Evolutionary conservation across 2,113 vertebrate species (phyloP), one percentile per base, ranked within the genome.

Genomic region (Eulemur macaco): DNA sequence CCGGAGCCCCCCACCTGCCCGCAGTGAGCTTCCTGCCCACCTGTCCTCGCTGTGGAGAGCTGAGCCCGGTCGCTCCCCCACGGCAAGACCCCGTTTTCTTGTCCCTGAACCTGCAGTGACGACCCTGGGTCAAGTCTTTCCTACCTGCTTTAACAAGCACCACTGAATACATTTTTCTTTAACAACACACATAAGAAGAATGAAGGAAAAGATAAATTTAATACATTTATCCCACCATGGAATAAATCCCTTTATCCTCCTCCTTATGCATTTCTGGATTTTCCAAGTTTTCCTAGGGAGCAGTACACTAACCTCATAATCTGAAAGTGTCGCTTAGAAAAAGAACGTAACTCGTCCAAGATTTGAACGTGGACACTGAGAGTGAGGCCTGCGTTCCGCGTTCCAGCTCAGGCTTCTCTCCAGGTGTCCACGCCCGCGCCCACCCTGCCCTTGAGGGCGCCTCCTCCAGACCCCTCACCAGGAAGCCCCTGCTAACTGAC

Each of bases 401-500:
- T 52, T 31, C 58, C 2, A 37, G 68, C 15, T 82, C 20, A 23
- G 17, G 4, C n/a, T 86, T 34, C 11, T 45, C 27, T 74, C 52
- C 56, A 45, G 47, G 0, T 4, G 4, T 45, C 37, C 13, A 14
- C 15, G 60, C 89, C 52, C 21, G 13, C 0, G 25, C n/a, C 14
- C 45, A 52, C 2, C 34, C 27, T 14, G 8, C 23, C 20, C 1
- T 0, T 3, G 29, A 34, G 6, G 12, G 27, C 27, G 3, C 39
- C 34, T 37, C 1, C 56, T 20, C 15, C 17, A 31, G 21, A 34
- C 5, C 31, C 25, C 29, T 37, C 42, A 1, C 25, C 21, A 8
- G 17, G 34, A 37, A 14, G 0, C 4, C 18, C 29, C 39, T 64
- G 8, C 68, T 13, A 2, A 21, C 29, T 0, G 3, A 23, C 25